Evolutionary conservation across 2,888 invertebrate genomes (phyloP).

Genomic region (Stenotaenia linearis): DNA sequence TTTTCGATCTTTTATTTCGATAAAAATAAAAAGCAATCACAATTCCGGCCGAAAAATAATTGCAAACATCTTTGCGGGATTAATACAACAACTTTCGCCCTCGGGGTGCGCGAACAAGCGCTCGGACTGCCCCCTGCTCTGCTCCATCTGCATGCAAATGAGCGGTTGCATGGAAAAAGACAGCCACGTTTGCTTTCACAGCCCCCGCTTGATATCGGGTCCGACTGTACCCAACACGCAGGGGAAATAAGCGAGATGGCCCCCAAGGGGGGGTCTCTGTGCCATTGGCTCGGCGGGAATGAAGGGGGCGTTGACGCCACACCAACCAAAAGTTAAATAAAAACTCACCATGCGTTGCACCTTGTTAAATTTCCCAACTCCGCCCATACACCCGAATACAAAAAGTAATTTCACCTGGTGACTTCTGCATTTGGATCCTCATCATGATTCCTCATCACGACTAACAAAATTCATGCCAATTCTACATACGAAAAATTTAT

Average conservation of each 20-base stretch:
- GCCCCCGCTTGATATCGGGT: constrained; percentile 9
- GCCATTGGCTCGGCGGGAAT: constrained; percentile 12
- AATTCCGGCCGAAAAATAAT: background rate
- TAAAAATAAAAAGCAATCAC: constrained; percentile 5
- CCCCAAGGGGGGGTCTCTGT: constrained; percentile 15
- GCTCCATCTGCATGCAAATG: constrained; percentile 19
- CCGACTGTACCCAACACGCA: background rate
- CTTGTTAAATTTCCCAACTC: constrained; percentile 17
- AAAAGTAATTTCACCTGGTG: constrained; percentile 8
- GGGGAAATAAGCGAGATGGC: constrained; percentile 20
- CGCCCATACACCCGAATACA: background rate
- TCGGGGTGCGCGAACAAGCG: background rate
- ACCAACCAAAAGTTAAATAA: constrained; percentile 26
- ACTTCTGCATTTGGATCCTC: background rate
- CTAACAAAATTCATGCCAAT: background rate
- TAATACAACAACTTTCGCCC: background rate
- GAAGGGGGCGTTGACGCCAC: constrained; percentile 17
- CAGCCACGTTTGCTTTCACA: background rate
- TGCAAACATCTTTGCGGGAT: background rate
- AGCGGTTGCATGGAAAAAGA: background rate
- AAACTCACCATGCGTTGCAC: constrained; percentile 2
- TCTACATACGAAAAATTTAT: background rate
- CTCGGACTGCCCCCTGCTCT: background rate
- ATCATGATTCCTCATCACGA: background rate
- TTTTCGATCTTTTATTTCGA: background rate